phyloP scores from a whole-genome alignment of 2,113 vertebrate species.

The Percopsis transmontana region DNA sequence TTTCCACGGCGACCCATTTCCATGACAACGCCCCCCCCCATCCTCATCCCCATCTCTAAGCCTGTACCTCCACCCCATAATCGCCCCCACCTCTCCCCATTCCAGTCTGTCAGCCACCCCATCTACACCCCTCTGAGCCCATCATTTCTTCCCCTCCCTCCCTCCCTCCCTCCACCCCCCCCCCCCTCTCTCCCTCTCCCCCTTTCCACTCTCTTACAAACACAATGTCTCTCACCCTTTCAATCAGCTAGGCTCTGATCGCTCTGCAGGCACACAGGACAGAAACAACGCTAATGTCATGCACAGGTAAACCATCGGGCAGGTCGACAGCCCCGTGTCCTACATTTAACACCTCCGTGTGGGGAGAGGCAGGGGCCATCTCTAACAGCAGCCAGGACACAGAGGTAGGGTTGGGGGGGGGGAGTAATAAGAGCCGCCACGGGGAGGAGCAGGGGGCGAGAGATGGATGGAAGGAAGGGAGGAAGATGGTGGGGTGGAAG shows the following conservation, averaged over 20 bases:
- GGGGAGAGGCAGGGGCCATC: too few species aligned
- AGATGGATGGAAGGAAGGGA: conserved; percentile 29
- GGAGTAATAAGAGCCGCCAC: conserved; percentile 53
- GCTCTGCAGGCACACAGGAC: conserved; percentile 6
- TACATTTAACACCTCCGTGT: too few species aligned
- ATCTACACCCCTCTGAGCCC: conserved; percentile 67
- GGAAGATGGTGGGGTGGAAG: conserved; percentile 31
- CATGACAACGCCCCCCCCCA: conserved; percentile 65
- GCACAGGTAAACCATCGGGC: conserved; percentile 18
- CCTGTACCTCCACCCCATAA: conserved; percentile 47
- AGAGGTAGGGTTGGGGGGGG: conserved; percentile 34
- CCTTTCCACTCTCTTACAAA: neutral
- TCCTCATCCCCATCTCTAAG: conserved; percentile 56
- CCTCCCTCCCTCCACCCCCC: neutral
- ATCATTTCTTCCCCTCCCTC: conserved; percentile 38
- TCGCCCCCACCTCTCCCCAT: conserved; percentile 50
- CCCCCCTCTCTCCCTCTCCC: conserved; percentile 33
- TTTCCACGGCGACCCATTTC: conserved; percentile 70
- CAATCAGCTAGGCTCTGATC: too few species aligned
- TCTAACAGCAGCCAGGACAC: too few species aligned
- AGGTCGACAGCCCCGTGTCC: too few species aligned
- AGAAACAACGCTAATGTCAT: neutral
- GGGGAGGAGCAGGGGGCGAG: conserved; percentile 26
- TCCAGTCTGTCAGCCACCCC: conserved; percentile 67
- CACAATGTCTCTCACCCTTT: neutral